Evolutionary conservation across 2,888 invertebrate species (phyloP).

Genomic region (Agonum fuliginosum): DNA sequence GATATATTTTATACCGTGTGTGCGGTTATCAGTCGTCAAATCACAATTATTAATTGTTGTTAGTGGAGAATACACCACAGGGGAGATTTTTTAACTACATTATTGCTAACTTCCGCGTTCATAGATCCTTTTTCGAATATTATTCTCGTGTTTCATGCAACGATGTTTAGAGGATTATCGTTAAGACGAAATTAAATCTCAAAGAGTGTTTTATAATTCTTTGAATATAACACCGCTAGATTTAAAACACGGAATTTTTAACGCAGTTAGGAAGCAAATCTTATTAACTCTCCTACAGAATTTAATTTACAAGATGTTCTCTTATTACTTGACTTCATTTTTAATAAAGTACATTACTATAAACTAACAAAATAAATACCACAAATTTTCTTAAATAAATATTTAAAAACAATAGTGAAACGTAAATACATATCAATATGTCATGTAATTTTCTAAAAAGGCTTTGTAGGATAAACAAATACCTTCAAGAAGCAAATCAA

Average conservation of each 20-base stretch:
- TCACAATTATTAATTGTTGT: too few relatives aligned
- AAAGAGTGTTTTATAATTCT: neutral
- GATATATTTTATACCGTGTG: too few relatives aligned
- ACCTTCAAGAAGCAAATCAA: too few relatives aligned
- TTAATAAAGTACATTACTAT: too few relatives aligned
- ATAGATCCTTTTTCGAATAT: neutral
- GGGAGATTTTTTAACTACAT: neutral
- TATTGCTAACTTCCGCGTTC: too few relatives aligned
- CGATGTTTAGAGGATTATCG: neutral
- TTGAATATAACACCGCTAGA: neutral
- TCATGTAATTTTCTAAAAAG: too few relatives aligned
- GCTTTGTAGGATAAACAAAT: too few relatives aligned
- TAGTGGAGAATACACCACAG: neutral
- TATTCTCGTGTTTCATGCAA: neutral
- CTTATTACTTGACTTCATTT: neutral
- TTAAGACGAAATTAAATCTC: slow-evolving; percentile 4
- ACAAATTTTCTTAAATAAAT: neutral
- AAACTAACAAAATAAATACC: too few relatives aligned
- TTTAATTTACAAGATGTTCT: neutral
- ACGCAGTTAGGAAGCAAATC: neutral
- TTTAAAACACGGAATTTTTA: neutral
- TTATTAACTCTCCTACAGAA: too few relatives aligned
- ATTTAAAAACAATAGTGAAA: too few relatives aligned
- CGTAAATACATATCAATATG: too few relatives aligned
- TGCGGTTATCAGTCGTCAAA: too few relatives aligned